Evolutionary conservation across 1,140 invertebrate species (phyloP).

Genomic region (Oryzaephilus surinamensis): DNA sequence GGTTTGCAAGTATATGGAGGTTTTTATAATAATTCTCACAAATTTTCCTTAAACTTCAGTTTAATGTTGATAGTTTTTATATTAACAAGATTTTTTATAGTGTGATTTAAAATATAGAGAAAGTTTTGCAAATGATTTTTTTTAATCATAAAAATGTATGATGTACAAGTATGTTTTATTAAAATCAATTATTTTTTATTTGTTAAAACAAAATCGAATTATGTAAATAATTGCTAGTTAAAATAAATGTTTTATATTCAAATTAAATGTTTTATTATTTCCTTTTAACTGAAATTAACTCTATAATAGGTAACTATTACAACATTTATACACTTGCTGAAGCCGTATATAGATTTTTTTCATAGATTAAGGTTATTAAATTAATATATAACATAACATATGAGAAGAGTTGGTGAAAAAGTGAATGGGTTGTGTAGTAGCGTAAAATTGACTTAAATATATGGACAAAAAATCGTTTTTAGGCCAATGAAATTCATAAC

Average conservation of each 20-base stretch:
- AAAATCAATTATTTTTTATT: background rate
- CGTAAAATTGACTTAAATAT: too few species aligned
- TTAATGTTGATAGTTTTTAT: too few species aligned
- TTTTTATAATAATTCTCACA: slow-evolving; percentile 67
- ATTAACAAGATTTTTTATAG: background rate
- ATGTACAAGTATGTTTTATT: too few species aligned
- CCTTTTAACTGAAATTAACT: background rate
- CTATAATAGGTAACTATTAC: background rate
- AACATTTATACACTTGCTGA: background rate
- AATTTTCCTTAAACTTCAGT: too few species aligned
- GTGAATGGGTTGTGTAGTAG: too few species aligned
- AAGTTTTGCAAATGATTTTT: background rate
- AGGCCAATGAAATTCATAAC: too few species aligned
- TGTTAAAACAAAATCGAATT: background rate
- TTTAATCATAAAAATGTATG: too few species aligned
- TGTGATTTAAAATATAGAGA: background rate
- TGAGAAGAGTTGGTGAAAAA: too few species aligned
- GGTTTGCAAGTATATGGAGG: slow-evolving; percentile 72
- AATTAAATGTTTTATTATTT: background rate
- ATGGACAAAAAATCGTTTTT: too few species aligned
- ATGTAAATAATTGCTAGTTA: background rate
- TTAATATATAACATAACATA: too few species aligned
- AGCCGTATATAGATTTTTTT: background rate
- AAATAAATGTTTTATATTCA: background rate
- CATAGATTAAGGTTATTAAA: too few species aligned